phyloP scores from a whole-genome alignment of 2,113 vertebrate species.

The Syngnathus scovelli region DNA sequence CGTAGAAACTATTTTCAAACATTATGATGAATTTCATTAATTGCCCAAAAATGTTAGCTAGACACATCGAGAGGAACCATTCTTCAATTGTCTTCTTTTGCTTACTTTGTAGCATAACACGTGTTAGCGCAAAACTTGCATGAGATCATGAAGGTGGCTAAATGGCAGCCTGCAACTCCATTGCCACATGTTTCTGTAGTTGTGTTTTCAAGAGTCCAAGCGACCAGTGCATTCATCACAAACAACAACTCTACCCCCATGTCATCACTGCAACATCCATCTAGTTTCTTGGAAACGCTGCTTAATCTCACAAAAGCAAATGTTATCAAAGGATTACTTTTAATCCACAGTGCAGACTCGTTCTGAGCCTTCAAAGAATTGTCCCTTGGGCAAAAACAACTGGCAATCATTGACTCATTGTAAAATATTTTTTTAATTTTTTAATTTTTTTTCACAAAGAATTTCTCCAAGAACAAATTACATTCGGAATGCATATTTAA shows the following conservation, averaged over 20 bases:
- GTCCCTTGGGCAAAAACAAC: not conserved
- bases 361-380: not conserved
- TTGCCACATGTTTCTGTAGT: not conserved
- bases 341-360: not conserved
- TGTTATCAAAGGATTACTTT: not conserved
- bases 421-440: too few species aligned
- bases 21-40: slow-evolving; percentile 24
- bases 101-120: not conserved
- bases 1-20: slow-evolving; percentile 3
- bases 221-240: not conserved
- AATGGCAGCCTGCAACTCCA: slow-evolving; percentile 13
- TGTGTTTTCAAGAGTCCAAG: not conserved
- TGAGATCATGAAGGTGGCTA: not conserved
- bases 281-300: slow-evolving; percentile 34
- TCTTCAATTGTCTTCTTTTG: not conserved
- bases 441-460: not conserved
- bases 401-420: not conserved
- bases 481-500: too few species aligned
- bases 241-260: slow-evolving; percentile 2
- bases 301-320: slow-evolving; percentile 27
- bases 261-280: slow-evolving; percentile 22
- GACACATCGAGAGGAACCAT: not conserved
- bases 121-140: slow-evolving; percentile 1
- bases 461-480: not conserved
- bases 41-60: slow-evolving; percentile 8